Evolutionary conservation across 2,113 vertebrate genomes (phyloP), one percentile per base, ranked within the genome.

Genomic region (Mobula hypostoma): DNA sequence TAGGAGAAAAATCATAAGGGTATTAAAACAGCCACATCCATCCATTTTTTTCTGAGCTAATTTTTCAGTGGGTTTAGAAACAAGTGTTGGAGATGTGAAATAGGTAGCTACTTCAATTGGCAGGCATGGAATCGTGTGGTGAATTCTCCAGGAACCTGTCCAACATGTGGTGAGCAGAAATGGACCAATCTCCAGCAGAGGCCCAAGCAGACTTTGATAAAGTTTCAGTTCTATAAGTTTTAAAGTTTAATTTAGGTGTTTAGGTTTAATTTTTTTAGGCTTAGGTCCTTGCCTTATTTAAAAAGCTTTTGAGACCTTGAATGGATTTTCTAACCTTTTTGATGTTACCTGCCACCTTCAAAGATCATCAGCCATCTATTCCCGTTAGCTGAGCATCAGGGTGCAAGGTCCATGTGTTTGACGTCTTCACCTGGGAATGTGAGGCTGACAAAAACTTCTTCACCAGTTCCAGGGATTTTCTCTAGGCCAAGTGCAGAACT

Each of bases 61-160:
- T 48, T 83, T 87, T 48, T 87, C 61, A 29, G 56, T 87, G 58
- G 61, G 83, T 87, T 87, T 61, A 29, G 61, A 88, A 88, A 88
- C 48, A 48, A 88, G 17, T 88, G 61, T 87, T 87, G 12, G 83
- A 61, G 56, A 87, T 87, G 27, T 24, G 83, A 87, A 63, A 87
- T 21, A 87, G 29, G 58, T 15, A 17, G 11, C 83, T 11, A 58
- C 29, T 87, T 87, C 11, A 61, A 27, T 63, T 27, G 83, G 56
- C 14, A 24, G 56, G 24, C 83, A 27, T 9, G 83, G 61, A 58
- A 63, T 61, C 82, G 58, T 85, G 83, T 61, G 58, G 29, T 63
- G 58, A 63, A 63, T n/a, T 27, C 83, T 88, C 83, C 56, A 63
- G 83, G 83, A 88, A 88, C 61, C 29, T 29, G 5, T 61, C 27